Base-by-base conservation (phyloP, 2,888 invertebrate species). In the Noctuana brunneofusca region DNA sequence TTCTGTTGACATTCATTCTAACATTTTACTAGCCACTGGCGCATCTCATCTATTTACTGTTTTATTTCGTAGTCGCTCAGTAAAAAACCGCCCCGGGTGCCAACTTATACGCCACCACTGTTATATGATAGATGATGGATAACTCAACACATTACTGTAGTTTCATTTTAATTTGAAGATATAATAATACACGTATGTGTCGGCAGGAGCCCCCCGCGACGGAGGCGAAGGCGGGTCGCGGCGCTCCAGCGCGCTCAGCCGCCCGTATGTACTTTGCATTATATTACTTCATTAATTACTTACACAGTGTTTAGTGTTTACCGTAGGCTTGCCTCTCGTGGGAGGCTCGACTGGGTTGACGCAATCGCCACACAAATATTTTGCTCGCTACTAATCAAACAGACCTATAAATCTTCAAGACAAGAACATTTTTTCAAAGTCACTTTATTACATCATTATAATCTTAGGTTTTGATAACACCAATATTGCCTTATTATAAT, bases 201-300 rank as follows among this genome's bases (percentile, higher is more conserved):
- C n/a, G 5, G 46, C 55, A 62, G 62, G 54, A 18, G 46, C 43
- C 24, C 48, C 62, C 18, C 20, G 54, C 49, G 56, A n/a, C n/a
- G n/a, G n/a, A n/a, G n/a, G 56, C 56, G 56, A 43, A 18, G 22
- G 12, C 27, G 46, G 16, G 14, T 43, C 46, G 18, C 56, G 46
- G 56, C 56, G 56, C 0, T 56, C 56, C 9, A 49, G 58, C 24
- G 58, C 58, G 22, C 48, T 24, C 18, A 35, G 46, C n/a, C 46
- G 24, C 48, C 22, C 41, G 55, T 56, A 41, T 18, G 54, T 41
- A n/a, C n/a, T n/a, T n/a, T n/a, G n/a, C n/a, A n/a, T n/a, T n/a
- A n/a, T n/a, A n/a, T n/a, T n/a, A n/a, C n/a, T n/a, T n/a, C n/a
- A n/a, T 18, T 46, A 18, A 2, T n/a, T 38, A 38, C 14, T 38